phyloP scores from a whole-genome alignment of 1,140 invertebrate genomes.

The Drosophila insularis region DNA sequence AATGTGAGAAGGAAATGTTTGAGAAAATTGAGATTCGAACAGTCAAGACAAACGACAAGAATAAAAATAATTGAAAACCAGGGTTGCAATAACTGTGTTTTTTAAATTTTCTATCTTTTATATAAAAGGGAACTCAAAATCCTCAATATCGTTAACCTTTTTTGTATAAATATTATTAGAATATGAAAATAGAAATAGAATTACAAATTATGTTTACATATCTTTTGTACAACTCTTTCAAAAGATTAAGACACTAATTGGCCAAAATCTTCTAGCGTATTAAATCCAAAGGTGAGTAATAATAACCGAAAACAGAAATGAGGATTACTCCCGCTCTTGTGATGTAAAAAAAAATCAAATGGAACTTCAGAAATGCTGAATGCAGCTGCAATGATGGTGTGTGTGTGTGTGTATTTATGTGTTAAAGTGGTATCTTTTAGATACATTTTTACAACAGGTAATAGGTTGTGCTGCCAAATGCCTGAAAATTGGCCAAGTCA shows the following conservation, averaged over 20 bases:
- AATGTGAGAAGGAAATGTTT: constrained; percentile 8
- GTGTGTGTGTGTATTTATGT: constrained; percentile 20
- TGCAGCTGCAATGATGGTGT: constrained; percentile 6
- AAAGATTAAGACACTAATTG: no score
- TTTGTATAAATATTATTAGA: no score
- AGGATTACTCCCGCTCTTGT: background rate
- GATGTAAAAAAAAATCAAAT: background rate
- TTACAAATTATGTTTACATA: no score
- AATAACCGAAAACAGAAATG: background rate
- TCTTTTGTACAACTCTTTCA: no score
- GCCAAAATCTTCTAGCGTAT: no score
- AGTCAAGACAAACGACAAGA: background rate
- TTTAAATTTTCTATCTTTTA: no score
- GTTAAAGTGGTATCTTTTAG: constrained; percentile 31
- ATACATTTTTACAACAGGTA: constrained; percentile 75
- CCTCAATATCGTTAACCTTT: no score
- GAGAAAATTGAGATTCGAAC: constrained; percentile 1
- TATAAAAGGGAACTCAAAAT: no score
- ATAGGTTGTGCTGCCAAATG: constrained; percentile 55
- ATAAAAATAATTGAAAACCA: background rate
- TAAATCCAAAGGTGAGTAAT: background rate
- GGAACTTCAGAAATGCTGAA: background rate
- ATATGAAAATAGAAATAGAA: no score
- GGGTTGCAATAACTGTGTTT: background rate
- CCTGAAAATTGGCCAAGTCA: constrained; percentile 56